phyloP scores from a whole-genome alignment of 2,113 vertebrate genomes.

The Neopipo cinnamomea region DNA sequence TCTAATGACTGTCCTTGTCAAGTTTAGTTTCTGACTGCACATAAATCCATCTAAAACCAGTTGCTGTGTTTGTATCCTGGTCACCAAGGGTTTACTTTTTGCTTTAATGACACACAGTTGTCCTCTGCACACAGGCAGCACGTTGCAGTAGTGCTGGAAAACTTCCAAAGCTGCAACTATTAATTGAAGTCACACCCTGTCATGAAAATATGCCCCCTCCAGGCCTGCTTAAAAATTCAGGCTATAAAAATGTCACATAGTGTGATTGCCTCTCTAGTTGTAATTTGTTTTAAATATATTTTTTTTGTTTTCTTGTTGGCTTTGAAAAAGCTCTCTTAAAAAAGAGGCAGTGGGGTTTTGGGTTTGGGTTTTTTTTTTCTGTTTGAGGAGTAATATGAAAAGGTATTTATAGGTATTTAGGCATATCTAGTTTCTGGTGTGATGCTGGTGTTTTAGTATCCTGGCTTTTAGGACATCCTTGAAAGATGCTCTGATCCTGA shows the following conservation, averaged over 20 bases:
- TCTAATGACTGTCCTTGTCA: accelerated
- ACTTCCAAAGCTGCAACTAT: background rate
- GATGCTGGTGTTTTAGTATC: background rate
- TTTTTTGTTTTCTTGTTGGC: background rate
- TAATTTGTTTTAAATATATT: background rate
- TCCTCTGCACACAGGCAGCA: background rate
- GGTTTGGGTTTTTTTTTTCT: background rate
- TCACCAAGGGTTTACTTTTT: background rate
- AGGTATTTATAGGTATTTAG: background rate
- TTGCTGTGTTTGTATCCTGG: background rate
- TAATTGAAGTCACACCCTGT: conserved; percentile 22
- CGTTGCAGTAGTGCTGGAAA: background rate
- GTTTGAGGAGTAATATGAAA: background rate
- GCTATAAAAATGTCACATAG: background rate
- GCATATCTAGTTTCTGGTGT: background rate
- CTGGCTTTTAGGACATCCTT: background rate
- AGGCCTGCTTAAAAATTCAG: conserved; percentile 4
- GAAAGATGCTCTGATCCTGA: background rate
- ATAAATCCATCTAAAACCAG: background rate
- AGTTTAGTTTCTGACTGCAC: background rate
- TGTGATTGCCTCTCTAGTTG: background rate
- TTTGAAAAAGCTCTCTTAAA: background rate
- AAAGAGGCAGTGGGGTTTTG: background rate
- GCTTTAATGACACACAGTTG: background rate
- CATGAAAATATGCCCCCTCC: background rate